Evolutionary conservation across 2,888 invertebrate genomes (phyloP).

Genomic region (Dolichomitus sp.): DNA sequence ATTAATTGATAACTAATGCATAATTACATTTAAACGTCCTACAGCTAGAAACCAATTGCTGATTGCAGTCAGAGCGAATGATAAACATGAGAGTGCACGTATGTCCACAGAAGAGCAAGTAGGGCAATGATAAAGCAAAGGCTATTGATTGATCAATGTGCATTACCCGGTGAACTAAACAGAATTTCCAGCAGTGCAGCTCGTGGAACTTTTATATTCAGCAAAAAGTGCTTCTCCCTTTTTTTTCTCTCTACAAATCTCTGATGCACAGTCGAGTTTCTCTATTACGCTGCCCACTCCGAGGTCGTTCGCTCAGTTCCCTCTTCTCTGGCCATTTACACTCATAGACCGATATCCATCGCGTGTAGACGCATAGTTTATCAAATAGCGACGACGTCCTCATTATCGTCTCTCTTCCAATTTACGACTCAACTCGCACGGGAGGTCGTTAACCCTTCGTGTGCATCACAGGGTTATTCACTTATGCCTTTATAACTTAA

Average conservation of each 20-base stretch:
- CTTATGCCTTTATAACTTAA: neutral
- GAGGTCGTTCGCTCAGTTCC: slow-evolving; percentile 15
- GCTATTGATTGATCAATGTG: slow-evolving; percentile 77
- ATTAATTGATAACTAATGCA: neutral
- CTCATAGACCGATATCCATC: slow-evolving; percentile 45
- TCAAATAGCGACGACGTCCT: slow-evolving; percentile 58
- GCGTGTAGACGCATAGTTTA: slow-evolving; percentile 59
- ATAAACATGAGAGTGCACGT: slow-evolving; percentile 69
- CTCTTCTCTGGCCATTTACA: neutral
- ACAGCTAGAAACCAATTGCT: neutral
- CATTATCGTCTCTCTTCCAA: slow-evolving; percentile 55
- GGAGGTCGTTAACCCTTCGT: slow-evolving; percentile 51
- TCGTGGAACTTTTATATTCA: slow-evolving; percentile 77
- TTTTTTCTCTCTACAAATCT: slow-evolving; percentile 22
- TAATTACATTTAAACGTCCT: neutral
- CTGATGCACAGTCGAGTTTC: neutral
- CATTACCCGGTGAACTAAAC: slow-evolving; percentile 74
- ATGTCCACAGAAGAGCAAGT: slow-evolving; percentile 3
- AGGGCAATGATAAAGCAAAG: slow-evolving; percentile 68
- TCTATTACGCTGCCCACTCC: neutral
- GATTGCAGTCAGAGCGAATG: slow-evolving; percentile 59
- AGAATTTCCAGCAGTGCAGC: slow-evolving; percentile 64
- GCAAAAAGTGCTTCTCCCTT: slow-evolving; percentile 54
- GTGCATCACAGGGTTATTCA: neutral
- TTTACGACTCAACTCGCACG: slow-evolving; percentile 47